Evolutionary conservation across 2,888 invertebrate species (phyloP).

Genomic region (Morinoia aosen): DNA sequence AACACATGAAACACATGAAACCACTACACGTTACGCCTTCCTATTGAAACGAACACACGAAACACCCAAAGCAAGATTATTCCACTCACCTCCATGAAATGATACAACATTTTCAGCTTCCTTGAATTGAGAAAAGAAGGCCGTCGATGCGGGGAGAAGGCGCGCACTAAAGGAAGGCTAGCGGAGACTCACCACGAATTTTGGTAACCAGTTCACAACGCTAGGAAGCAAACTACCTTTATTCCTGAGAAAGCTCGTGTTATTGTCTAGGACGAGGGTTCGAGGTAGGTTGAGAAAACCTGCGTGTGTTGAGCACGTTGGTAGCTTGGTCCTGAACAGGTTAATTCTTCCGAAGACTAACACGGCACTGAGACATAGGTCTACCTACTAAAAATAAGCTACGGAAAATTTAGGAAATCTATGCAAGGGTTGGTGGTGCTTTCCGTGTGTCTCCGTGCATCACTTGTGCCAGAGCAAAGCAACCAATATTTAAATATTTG

Average conservation of each 20-base stretch:
- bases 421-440: slow-evolving; percentile 3
- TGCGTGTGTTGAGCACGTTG: neutral
- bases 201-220: neutral
- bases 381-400: neutral
- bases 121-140: neutral
- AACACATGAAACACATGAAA: neutral
- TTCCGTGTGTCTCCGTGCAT: slow-evolving; percentile 4
- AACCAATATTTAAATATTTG: neutral
- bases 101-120: slow-evolving; percentile 33
- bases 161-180: neutral
- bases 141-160: neutral
- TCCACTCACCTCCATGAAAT: slow-evolving; percentile 40
- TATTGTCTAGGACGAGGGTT: neutral
- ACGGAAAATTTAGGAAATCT: neutral
- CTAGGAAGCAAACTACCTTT: neutral
- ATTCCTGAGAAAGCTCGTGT: neutral
- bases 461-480: neutral
- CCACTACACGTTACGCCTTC: neutral
- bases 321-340: neutral
- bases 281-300: neutral
- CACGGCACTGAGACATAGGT: neutral
- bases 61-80: neutral
- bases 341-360: neutral
- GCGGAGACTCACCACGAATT: neutral
- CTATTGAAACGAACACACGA: neutral